These are phyloP conservation scores for Hirtodrosophila trivittata DNA, from an alignment of 2,888 invertebrate genomes.

Conservation along the genomic window DNA sequence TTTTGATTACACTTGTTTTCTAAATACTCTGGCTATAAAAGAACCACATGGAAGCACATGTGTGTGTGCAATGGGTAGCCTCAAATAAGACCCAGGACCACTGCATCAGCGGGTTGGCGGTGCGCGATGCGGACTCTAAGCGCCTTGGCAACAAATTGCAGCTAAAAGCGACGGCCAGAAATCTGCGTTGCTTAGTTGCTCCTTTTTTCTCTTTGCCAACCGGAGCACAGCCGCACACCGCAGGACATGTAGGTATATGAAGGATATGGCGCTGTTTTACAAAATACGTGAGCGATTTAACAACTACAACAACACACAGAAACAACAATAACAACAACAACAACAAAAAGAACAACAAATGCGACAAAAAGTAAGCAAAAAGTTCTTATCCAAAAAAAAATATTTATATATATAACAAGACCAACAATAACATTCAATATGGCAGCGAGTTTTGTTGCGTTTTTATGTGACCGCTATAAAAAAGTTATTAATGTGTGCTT, in stretches of 20 bases:
- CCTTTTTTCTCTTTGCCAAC: slow-evolving; percentile 1
- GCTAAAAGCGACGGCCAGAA: slow-evolving; percentile 60
- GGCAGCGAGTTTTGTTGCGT: slow-evolving; percentile 67
- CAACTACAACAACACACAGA: slow-evolving; percentile 55
- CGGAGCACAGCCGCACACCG: slow-evolving; percentile 28
- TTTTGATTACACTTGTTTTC: slow-evolving; percentile 78
- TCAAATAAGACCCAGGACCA: slow-evolving; percentile 58
- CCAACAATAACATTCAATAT: slow-evolving; percentile 45
- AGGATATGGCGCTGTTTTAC: slow-evolving; percentile 69
- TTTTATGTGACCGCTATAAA: slow-evolving; percentile 73
- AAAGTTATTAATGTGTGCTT: slow-evolving; percentile 71
- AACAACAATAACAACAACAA: slow-evolving; percentile 39
- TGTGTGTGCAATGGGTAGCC: slow-evolving; percentile 40
- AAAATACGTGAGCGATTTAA: slow-evolving; percentile 78
- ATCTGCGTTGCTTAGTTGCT: slow-evolving; percentile 52
- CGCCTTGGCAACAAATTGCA: slow-evolving; percentile 73
- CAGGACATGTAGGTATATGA: slow-evolving; percentile 63
- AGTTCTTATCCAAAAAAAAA: slow-evolving; percentile 10
- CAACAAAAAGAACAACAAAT: slow-evolving; percentile 44
- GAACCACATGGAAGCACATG: slow-evolving; percentile 50
- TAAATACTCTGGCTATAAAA: slow-evolving; percentile 66
- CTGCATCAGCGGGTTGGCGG: slow-evolving; percentile 13
- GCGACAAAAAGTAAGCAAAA: slow-evolving; percentile 43
- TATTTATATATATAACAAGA: slow-evolving; percentile 24
- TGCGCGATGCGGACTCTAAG: slow-evolving; percentile 41